Percentiles rank a stretch among this genome's conserved stretches.
Evolutionary conservation across 2,113 vertebrate species (phyloP).

Genomic region (Buteo buteo): DNA sequence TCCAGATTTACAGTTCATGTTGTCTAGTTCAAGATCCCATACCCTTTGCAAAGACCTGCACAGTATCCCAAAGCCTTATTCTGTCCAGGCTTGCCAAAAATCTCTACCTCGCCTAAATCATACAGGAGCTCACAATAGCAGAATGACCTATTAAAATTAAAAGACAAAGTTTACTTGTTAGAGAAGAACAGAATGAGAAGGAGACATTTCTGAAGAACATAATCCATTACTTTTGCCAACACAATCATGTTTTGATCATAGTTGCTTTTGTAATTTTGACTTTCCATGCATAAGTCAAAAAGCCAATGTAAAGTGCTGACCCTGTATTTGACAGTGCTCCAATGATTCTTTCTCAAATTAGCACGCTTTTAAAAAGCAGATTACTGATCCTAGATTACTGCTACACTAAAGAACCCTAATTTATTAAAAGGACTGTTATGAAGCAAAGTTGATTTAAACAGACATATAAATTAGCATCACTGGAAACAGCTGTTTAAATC

Average conservation of each 20-base stretch:
- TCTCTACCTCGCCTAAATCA: neutral
- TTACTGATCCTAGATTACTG: neutral
- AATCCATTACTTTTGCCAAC: neutral
- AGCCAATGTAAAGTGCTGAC: neutral
- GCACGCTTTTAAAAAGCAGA: neutral
- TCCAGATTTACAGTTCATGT: neutral
- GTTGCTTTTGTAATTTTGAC: neutral
- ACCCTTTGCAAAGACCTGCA: neutral
- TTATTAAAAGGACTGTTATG: neutral
- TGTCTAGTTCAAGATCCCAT: neutral
- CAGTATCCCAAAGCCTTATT: neutral
- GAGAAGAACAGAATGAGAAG: neutral
- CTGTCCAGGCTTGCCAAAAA: neutral
- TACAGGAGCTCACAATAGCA: neutral
- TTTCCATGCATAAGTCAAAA: neutral
- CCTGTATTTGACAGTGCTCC: neutral
- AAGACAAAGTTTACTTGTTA: neutral
- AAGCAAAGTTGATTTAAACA: slow-evolving; percentile 26
- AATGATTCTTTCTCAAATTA: neutral
- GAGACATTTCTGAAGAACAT: neutral
- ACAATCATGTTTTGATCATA: neutral
- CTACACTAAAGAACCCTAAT: neutral
- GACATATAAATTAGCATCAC: neutral
- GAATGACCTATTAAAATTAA: neutral
- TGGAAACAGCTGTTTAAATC: neutral